A percentile compares a stretch with the other conserved stretches of the same genome.
phyloP scores from a whole-genome alignment of 2,113 vertebrate species.

The Apistogramma diplotaenia region DNA sequence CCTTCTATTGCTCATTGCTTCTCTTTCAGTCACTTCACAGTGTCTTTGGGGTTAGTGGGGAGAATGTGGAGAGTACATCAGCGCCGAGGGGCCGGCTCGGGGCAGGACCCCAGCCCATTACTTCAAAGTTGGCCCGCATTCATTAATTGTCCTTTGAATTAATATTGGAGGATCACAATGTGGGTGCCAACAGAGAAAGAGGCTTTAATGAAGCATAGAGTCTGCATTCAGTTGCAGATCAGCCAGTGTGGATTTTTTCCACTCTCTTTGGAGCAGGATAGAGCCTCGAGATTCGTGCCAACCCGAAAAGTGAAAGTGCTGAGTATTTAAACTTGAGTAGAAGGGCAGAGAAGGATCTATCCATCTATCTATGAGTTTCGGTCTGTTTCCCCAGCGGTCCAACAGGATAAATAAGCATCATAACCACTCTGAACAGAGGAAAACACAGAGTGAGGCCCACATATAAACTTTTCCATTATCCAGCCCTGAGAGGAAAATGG shows the following conservation, averaged over 20 bases:
- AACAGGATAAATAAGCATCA: constrained; percentile 16
- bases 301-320: constrained; percentile 21
- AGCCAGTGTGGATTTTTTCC: constrained; percentile 85
- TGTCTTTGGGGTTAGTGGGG: constrained; percentile 92
- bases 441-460: constrained; percentile 41
- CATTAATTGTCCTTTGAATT: constrained; percentile 99
- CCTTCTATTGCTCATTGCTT: constrained; percentile 96
- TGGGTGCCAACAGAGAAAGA: constrained; percentile 98
- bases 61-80: constrained; percentile 98
- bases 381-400: not conserved
- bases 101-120: constrained; percentile 91
- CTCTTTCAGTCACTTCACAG: constrained; percentile 98
- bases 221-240: constrained; percentile 99
- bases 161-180: constrained; percentile 99
- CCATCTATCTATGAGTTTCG: not conserved
- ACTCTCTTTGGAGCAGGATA: constrained; percentile 60
- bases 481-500: constrained; percentile 53
- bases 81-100: constrained; percentile 91
- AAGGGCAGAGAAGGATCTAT: not conserved
- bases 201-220: constrained; percentile 99
- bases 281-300: constrained; percentile 46
- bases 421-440: constrained; percentile 24
- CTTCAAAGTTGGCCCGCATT: constrained; percentile 99
- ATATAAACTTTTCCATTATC: constrained; percentile 57
- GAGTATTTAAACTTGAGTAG: constrained; percentile 49